A percentile compares a stretch with the other conserved stretches of the same genome.
phyloP scores from a whole-genome alignment of 30 jellyfish, hydroid and myxozoan genomes.

The Nemopilema nomurai region DNA sequence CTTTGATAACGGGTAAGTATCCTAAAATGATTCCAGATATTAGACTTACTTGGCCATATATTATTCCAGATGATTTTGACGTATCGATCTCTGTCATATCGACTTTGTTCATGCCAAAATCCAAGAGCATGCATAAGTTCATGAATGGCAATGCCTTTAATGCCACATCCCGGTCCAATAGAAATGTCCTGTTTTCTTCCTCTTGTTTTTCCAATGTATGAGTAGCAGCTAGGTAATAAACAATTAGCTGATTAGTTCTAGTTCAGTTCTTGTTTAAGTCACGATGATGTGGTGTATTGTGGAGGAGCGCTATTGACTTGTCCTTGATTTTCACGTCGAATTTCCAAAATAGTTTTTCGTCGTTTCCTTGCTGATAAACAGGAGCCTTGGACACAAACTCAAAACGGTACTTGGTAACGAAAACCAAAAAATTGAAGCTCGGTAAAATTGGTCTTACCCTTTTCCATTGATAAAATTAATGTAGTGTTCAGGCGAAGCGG shows the following conservation, averaged over 20 bases:
- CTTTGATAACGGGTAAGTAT: neutral
- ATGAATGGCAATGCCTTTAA: constrained; percentile 39
- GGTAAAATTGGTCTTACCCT: constrained; percentile 5
- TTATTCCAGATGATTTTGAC: constrained; percentile 19
- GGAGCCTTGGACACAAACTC: too few relatives aligned
- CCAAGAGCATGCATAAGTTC: constrained; percentile 62
- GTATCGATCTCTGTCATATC: constrained; percentile 20
- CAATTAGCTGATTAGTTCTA: too few relatives aligned
- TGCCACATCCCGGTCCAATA: constrained; percentile 41
- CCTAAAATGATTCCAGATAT: too few relatives aligned
- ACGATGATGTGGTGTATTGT: too few relatives aligned
- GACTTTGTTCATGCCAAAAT: constrained; percentile 40
- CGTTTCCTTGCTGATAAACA: too few relatives aligned
- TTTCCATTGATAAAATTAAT: neutral
- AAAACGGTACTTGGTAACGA: too few relatives aligned
- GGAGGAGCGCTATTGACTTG: too few relatives aligned
- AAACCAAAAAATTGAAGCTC: neutral
- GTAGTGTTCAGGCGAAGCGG: neutral
- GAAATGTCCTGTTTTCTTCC: constrained; percentile 12
- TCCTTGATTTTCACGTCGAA: too few relatives aligned
- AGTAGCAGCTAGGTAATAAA: too few relatives aligned
- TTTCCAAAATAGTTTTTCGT: too few relatives aligned
- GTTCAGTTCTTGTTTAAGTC: too few relatives aligned
- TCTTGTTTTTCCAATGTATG: constrained; percentile 32
- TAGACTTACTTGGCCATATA: constrained; percentile 2